Evolutionary conservation across 2,888 invertebrate species (phyloP).

Genomic region (Heliothis peltigera): DNA sequence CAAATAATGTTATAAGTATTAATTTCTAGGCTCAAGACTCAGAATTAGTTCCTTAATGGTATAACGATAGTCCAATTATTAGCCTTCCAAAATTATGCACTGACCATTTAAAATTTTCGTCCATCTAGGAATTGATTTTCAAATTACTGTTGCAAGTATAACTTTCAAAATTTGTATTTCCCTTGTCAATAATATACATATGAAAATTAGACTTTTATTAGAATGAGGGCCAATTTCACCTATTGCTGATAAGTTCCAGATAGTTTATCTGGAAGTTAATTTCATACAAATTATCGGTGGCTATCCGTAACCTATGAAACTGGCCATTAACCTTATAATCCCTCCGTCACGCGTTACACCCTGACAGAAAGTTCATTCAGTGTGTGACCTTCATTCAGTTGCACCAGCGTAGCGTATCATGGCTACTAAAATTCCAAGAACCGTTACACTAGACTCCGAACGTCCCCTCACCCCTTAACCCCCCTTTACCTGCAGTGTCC

Average conservation of each 20-base stretch:
- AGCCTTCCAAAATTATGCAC: not conserved
- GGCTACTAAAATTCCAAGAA: slow-evolving; percentile 44
- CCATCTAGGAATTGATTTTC: too few relatives aligned
- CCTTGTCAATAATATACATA: too few relatives aligned
- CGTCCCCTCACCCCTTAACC: slow-evolving; percentile 7
- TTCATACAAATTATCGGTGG: too few relatives aligned
- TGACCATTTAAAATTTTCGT: too few relatives aligned
- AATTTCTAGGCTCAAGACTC: not conserved
- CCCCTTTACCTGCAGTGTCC: slow-evolving; percentile 42
- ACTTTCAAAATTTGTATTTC: too few relatives aligned
- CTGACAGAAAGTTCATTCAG: slow-evolving; percentile 27
- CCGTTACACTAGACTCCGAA: slow-evolving; percentile 49
- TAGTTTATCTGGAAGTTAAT: too few relatives aligned
- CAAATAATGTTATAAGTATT: not conserved
- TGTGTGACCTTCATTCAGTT: slow-evolving; percentile 37
- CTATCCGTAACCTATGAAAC: too few relatives aligned
- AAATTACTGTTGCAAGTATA: too few relatives aligned
- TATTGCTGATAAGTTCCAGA: too few relatives aligned
- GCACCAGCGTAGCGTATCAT: slow-evolving; percentile 28
- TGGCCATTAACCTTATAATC: too few relatives aligned
- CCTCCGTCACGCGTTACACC: not conserved
- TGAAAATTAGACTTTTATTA: too few relatives aligned
- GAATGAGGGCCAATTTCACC: too few relatives aligned
- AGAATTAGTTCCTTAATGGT: not conserved
- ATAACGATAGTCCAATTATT: not conserved